A percentile compares a stretch with the other conserved stretches of the same genome.
phyloP scores from a whole-genome alignment of 2,797 vertebrate genomes.

The Acridotheres tristis region DNA sequence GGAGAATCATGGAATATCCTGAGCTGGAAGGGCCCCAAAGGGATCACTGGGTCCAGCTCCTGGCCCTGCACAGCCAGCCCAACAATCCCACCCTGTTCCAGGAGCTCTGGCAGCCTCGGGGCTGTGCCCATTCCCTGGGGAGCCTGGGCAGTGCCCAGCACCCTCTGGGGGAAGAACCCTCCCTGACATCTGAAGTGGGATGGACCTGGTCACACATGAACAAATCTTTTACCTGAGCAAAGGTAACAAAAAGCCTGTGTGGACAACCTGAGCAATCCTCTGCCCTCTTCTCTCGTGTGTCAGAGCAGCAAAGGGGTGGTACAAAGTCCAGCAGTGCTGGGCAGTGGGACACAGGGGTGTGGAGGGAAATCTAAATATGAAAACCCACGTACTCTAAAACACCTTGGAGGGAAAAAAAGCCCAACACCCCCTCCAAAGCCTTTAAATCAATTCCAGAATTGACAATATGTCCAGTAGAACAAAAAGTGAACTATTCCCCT shows the following conservation, averaged over 20 bases:
- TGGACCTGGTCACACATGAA: neutral
- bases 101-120: neutral
- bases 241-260: neutral
- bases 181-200: neutral
- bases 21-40: neutral
- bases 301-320: neutral
- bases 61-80: neutral
- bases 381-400: neutral
- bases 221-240: neutral
- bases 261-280: neutral
- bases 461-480: neutral
- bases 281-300: accelerated
- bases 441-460: neutral
- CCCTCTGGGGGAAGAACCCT: neutral
- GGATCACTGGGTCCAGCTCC: neutral
- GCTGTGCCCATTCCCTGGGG: neutral
- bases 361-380: neutral
- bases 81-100: neutral
- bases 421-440: too few relatives aligned
- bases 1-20: neutral
- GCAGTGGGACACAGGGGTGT: neutral
- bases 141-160: neutral
- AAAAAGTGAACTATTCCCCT: neutral
- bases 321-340: neutral
- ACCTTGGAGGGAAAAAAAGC: neutral